Base-by-base conservation (phyloP, 2,113 vertebrate genomes). In the Myotis brandtii region DNA sequence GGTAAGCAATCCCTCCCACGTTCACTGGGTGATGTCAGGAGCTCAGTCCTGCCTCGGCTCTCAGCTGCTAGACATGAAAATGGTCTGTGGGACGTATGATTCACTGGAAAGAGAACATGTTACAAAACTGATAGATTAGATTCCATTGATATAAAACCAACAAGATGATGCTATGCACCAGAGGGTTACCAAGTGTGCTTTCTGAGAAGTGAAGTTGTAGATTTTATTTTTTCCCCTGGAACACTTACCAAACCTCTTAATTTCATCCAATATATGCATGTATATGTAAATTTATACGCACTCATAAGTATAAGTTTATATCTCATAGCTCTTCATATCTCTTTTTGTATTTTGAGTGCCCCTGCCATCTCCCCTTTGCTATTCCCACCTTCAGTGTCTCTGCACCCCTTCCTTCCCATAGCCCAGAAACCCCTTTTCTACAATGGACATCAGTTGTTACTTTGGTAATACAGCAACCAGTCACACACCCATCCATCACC, bases 201-300 rank as follows among this genome's bases (percentile, higher is more conserved):
- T 64, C 66, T n/a, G 30, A 79, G 56, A 88, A 80, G 34, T 20
- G 62, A 84, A 40, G 1, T 64, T 79, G 11, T 32, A 83, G 54
- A 20, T 34, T 89, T 82, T 76, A 30, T 46, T 40, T 48, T 37
- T 52, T 52, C 73, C 10, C 9, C 56, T 80, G 70, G 30, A 93
- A 90, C n/a, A 52, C 73, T 81, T 91, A 94, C 14, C 7, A 91
- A 77, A 76, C 30, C 40, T 91, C 95, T 91, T 59, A 76, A 20
- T 50, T 56, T 77, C 27, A 59, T 37, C 90, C 83, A 77, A 40
- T 59, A 48, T 32, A 40, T 46, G 18, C n/a, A 40, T 27, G 6
- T 37, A 34, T 81, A 18, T 25, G 2, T 67, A 80, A 64, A 91
- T 34, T 1, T 46, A 50, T 7, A 50, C 8, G 9, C 43, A 66